Evolutionary conservation across 2,888 invertebrate species (phyloP), one percentile per base, ranked within the genome.

Genomic region (Cheilosia variabilis): DNA sequence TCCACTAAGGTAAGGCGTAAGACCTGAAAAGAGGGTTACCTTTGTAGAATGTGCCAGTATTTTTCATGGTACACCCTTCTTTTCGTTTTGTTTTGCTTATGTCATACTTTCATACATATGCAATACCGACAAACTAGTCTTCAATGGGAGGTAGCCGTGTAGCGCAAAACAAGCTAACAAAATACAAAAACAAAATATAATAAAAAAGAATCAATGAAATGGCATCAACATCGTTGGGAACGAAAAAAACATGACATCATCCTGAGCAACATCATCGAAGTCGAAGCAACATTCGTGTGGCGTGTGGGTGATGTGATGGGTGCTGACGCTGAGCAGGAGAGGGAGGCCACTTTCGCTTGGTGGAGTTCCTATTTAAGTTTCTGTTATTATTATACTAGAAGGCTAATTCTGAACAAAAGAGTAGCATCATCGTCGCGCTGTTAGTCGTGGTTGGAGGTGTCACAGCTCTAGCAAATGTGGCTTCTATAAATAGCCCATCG

Each of bases 141-240:
- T 86, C 76, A 80, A 86, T 76, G 80, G 76, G 80, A 86, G 63
- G 80, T 62, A 76, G 80, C 73, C 63, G 69, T 53, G 73, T 53
- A 69, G 79, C 83, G 68, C 73, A 79, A 84, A 83, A 79, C 73
- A 73, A 80, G 69, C 80, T 65, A 31, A 31, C 31, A 9, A 24
- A 58, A 63, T 47, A 57, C 27, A 63, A 73, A 62, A 79, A 65
- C 68, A 80, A 69, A 52, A 66, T 69, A 68, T 80, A 65, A 76
- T 71, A 71, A 73, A 79, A 84, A 76, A 71, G 84, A 86, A 86
- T 86, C 84, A 86, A 86, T 86, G 84, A 86, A 86, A 80, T 76
- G 84, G 79, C 84, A 84, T 84, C 84, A 84, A 41, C 57, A 19
- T 47, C 53, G 60, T 66, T 66, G 65, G 71, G 66, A 57, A 62